Evolutionary conservation across 1,140 invertebrate species (phyloP), one percentile per base, ranked within the genome.

Genomic region (Drosophila jambulina): DNA sequence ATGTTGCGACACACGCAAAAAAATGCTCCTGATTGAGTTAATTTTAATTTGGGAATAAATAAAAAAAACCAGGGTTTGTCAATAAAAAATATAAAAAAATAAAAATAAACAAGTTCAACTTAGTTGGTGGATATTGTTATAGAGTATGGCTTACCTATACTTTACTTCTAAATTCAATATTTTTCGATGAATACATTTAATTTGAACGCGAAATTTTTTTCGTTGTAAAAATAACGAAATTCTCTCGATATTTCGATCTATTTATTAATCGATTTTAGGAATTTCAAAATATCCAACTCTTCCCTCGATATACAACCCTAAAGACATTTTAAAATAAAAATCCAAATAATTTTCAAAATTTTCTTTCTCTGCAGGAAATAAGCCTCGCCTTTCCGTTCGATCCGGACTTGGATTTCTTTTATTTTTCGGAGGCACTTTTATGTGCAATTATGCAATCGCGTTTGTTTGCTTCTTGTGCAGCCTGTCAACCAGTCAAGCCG

Each of bases 401-500:
- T 56, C 17, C 21, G 38, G 21, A 27, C 29, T 40, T 68, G 40
- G 17, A 40, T 36, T 77, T 46, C 17, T 32, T 58, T 77, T 61
- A 40, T 27, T 34, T 58, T 77, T 32, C 46, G n/a, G 38, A 42
- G 25, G 29, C 70, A 45, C 21, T 56, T 63, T 75, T 59, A 49
- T 54, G 23, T 59, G 57, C 65, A 45, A 78, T 78, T 78, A 64
- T 71, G 76, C 59, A 78, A 78, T 42, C 27, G 29, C 17, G 34
- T 29, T 78, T 72, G 48, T 63, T 59, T 58, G 69, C 75, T 74
- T 65, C 70, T 75, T 65, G 64, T 71, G 58, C 75, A 78, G 54
- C 42, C 74, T 56, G 56, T 53, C 51, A 57, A 32, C 56, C 48
- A 59, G 54, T 43, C 60, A 65, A 34, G 23, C 62, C 45, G 68